Conservation (phyloP, 2,888 invertebrate species). For the Perizoma flavofasciatum region DNA sequence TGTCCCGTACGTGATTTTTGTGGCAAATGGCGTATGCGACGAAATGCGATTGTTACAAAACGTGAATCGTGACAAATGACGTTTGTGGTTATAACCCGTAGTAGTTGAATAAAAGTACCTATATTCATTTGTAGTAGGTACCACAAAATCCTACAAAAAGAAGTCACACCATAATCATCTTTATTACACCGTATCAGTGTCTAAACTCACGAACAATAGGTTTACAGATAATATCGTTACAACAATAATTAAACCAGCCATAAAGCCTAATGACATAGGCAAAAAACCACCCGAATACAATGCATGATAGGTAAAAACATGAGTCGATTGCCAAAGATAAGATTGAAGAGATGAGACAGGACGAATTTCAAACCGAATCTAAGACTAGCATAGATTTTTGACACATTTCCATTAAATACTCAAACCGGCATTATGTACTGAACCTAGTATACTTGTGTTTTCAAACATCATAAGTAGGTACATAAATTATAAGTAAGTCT, state of each 20-base stretch:
- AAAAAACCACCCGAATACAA: conserved; percentile 62
- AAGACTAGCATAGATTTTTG: too few species aligned
- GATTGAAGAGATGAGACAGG: conserved; percentile 1
- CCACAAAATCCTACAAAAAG: neutral
- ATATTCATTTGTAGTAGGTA: neutral
- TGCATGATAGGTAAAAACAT: conserved; percentile 50
- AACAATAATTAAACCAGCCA: conserved; percentile 64
- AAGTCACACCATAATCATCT: neutral
- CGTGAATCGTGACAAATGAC: too few species aligned
- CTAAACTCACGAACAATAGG: conserved; percentile 35
- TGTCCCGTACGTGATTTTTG: too few species aligned
- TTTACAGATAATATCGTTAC: conserved; percentile 44
- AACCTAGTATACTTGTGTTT: too few species aligned
- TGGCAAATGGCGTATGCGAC: too few species aligned
- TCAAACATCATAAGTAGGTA: too few species aligned
- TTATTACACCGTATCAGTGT: neutral
- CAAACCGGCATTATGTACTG: too few species aligned
- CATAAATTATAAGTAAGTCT: too few species aligned
- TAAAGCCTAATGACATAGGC: conserved; percentile 69
- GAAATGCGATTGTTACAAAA: too few species aligned
- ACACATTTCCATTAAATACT: too few species aligned
- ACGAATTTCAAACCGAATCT: neutral
- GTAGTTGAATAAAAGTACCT: neutral
- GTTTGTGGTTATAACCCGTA: too few species aligned
- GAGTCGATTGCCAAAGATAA: conserved; percentile 22